These are phyloP conservation scores for Hydrocynus forskahlii DNA, from an alignment of 2,797 vertebrate species.

Conservation along the genomic window DNA sequence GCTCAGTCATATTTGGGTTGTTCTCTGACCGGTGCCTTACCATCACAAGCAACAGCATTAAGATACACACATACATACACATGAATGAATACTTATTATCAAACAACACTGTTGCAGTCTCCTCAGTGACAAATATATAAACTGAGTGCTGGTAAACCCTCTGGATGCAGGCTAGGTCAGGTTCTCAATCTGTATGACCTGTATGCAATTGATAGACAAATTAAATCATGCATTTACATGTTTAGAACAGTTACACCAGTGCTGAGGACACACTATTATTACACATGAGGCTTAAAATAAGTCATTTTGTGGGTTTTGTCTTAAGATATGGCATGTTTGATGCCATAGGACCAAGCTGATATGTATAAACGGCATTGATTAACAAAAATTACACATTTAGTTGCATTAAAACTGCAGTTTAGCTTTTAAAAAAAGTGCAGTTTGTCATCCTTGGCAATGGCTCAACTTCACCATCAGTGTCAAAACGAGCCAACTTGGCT, in stretches of 20 bases:
- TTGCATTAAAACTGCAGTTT: too few species aligned
- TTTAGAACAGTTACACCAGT: too few species aligned
- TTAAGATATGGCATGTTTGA: too few species aligned
- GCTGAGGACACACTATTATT: too few species aligned
- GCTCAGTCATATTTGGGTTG: conserved; percentile 49
- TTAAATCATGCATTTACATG: too few species aligned
- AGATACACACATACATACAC: background rate
- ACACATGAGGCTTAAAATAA: too few species aligned
- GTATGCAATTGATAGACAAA: background rate
- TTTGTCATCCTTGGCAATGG: background rate
- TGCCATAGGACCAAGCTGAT: too few species aligned
- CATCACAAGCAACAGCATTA: background rate
- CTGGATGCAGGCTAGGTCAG: background rate
- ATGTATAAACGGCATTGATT: too few species aligned
- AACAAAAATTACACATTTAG: too few species aligned
- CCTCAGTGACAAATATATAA: too few species aligned
- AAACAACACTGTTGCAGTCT: background rate
- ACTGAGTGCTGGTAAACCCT: background rate
- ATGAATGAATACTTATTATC: background rate
- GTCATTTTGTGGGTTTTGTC: too few species aligned
- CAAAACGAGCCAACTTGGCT: background rate
- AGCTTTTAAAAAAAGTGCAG: background rate
- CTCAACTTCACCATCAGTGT: background rate
- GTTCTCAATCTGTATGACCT: background rate
- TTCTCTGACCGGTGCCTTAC: conserved; percentile 15